Conservation (phyloP, 2,797 vertebrate species). For the Trachops cirrhosus region DNA sequence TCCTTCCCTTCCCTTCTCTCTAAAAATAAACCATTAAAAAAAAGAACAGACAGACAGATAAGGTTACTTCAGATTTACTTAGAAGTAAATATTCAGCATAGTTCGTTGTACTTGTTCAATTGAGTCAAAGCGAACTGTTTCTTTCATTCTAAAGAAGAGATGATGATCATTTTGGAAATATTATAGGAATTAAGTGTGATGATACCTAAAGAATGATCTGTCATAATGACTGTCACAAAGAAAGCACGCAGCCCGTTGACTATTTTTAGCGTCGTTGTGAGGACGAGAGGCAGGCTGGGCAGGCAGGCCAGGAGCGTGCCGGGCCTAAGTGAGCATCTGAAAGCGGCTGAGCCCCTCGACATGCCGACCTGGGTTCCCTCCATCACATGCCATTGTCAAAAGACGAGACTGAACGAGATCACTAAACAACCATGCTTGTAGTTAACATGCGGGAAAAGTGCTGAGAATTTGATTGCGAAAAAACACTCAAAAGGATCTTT, state of each 20-base stretch:
- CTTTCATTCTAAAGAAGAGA: background rate
- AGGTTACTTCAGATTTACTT: background rate
- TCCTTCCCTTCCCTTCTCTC: too few species aligned
- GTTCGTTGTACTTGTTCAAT: background rate
- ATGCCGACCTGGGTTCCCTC: background rate
- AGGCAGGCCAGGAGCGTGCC: background rate
- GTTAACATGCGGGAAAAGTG: background rate
- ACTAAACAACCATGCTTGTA: background rate
- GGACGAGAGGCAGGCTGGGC: background rate
- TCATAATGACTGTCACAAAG: background rate
- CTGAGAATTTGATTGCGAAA: background rate
- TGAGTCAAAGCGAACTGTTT: background rate
- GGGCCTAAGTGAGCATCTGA: background rate
- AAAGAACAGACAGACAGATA: background rate
- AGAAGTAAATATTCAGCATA: background rate
- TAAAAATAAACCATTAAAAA: too few species aligned
- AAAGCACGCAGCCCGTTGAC: background rate
- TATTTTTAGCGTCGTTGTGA: background rate
- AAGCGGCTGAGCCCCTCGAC: background rate
- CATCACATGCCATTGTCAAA: background rate
- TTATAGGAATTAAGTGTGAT: background rate
- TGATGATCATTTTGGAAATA: background rate
- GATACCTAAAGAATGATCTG: background rate
- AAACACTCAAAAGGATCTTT: background rate
- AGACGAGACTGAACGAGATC: background rate